Evolutionary conservation across 2,888 invertebrate genomes (phyloP).

Genomic region (Vanessa cardui): DNA sequence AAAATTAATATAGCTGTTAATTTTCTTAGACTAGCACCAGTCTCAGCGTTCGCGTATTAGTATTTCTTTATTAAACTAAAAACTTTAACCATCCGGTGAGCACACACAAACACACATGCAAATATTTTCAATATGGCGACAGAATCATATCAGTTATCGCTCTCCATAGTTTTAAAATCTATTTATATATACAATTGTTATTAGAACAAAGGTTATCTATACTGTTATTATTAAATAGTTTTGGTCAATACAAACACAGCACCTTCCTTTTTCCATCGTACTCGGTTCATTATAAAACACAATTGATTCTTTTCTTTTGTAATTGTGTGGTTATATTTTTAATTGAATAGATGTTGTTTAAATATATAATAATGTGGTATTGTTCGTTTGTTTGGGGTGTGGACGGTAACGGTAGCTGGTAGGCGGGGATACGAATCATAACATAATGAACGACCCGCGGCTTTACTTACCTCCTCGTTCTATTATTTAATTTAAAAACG

Average conservation of each 20-base stretch:
- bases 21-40: too few species aligned
- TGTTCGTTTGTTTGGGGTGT: slow-evolving; percentile 30
- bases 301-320: not conserved
- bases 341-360: slow-evolving; percentile 3
- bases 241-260: not conserved
- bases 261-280: not conserved
- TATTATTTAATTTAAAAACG: too few species aligned
- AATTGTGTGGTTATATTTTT: not conserved
- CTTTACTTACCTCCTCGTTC: not conserved
- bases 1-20: too few species aligned
- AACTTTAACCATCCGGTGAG: too few species aligned
- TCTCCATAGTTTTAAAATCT: too few species aligned
- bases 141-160: too few species aligned
- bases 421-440: slow-evolving; percentile 21
- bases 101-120: too few species aligned
- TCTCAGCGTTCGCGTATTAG: too few species aligned
- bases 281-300: not conserved
- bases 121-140: too few species aligned
- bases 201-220: too few species aligned
- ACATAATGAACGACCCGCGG: slow-evolving; percentile 1
- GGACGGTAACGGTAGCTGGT: slow-evolving; percentile 36
- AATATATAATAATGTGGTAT: slow-evolving; percentile 16
- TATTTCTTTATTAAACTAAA: too few species aligned
- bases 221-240: not conserved
- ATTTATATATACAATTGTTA: too few species aligned